Evolutionary conservation across 2,797 vertebrate species (phyloP).

Genomic region (Centroberyx gerrardi): DNA sequence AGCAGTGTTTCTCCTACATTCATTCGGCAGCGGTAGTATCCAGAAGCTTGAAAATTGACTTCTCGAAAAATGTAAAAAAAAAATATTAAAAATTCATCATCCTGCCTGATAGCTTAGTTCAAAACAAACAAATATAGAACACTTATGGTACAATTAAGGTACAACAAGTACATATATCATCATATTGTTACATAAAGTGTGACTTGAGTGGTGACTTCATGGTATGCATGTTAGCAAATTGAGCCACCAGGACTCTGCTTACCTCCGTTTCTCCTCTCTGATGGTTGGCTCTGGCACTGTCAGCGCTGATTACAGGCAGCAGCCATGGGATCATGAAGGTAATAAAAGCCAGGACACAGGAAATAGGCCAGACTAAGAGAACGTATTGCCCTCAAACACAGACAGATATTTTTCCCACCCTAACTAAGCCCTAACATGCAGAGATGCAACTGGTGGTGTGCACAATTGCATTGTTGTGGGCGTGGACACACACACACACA

Average conservation of each 20-base stretch:
- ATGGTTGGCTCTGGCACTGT: constrained; percentile 45
- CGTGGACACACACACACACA: constrained; percentile 19
- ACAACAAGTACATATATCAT: constrained; percentile 5
- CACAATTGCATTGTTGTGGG: constrained; percentile 18
- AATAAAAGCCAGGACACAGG: constrained; percentile 72
- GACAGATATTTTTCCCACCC: constrained; percentile 40
- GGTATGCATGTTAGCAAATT: not conserved
- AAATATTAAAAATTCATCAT: not conserved
- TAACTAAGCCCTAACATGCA: constrained; percentile 28
- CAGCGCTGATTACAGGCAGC: constrained; percentile 63
- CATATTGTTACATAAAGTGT: not conserved
- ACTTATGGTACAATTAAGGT: not conserved
- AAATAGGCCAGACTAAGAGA: constrained; percentile 71
- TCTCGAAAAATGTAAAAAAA: not conserved
- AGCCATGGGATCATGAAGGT: constrained; percentile 55
- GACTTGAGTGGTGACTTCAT: not conserved
- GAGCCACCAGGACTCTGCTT: not conserved
- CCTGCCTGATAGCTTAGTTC: not conserved
- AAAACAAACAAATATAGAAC: not conserved
- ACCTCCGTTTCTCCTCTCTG: constrained; percentile 1
- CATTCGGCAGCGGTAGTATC: no score
- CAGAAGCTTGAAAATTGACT: not conserved
- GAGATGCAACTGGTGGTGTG: constrained; percentile 7
- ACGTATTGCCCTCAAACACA: constrained; percentile 57
- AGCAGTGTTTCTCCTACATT: no score